Evolutionary conservation across 2,888 invertebrate species (phyloP).

Genomic region (Thereva nobilitata): DNA sequence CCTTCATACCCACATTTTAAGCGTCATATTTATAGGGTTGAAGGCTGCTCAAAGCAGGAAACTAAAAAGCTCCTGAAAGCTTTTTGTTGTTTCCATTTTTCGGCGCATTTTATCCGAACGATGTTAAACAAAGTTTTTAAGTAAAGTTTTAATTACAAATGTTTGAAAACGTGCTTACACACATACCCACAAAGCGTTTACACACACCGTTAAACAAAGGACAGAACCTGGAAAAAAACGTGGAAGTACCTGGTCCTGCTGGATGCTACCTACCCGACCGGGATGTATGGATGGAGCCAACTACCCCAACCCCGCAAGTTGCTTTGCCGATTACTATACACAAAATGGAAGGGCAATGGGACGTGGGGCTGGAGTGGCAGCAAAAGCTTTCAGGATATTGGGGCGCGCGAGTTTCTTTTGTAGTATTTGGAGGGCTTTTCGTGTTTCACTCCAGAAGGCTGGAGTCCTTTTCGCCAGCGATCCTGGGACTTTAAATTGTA

Average conservation of each 20-base stretch:
- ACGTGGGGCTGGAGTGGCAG: background rate
- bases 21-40: too few species aligned
- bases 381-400: slow-evolving; percentile 7
- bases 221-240: background rate
- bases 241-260: background rate
- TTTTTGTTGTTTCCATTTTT: slow-evolving; percentile 18
- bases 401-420: slow-evolving; percentile 30
- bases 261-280: background rate
- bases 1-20: background rate
- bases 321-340: slow-evolving; percentile 5
- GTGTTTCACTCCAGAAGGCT: slow-evolving; percentile 24
- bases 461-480: background rate
- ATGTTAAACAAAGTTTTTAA: slow-evolving; percentile 30
- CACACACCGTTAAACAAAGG: slow-evolving; percentile 25
- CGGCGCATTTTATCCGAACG: slow-evolving; percentile 19
- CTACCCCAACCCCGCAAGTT: background rate
- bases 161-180: slow-evolving; percentile 19
- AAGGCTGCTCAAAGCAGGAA: slow-evolving; percentile 6
- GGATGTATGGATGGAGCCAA: background rate
- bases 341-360: background rate
- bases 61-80: slow-evolving; percentile 22
- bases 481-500: too few species aligned
- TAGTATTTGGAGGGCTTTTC: slow-evolving; percentile 30
- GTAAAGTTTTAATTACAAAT: slow-evolving; percentile 32
- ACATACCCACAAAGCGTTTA: slow-evolving; percentile 10